phyloP scores from a whole-genome alignment of 1,140 invertebrate genomes.

The Lordiphosa collinella region DNA sequence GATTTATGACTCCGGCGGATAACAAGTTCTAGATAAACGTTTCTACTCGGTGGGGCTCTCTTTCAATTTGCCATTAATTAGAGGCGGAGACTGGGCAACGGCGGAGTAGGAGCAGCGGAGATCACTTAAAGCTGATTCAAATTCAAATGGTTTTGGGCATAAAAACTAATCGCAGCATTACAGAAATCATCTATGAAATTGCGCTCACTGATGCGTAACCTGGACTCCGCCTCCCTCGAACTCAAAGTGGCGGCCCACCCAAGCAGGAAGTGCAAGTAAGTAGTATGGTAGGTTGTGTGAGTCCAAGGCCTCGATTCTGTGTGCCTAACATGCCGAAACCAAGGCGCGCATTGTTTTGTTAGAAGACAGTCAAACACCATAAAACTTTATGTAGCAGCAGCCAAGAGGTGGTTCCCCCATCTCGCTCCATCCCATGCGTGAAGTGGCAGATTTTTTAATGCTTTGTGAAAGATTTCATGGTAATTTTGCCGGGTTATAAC shows the following conservation, averaged over 20 bases:
- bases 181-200: conserved; percentile 60
- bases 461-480: conserved; percentile 71
- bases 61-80: conserved; percentile 52
- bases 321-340: conserved; percentile 43
- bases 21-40: conserved; percentile 52
- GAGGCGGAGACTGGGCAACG: conserved; percentile 8
- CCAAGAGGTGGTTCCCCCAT: conserved; percentile 1
- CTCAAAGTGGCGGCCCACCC: conserved; percentile 19
- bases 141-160: conserved; percentile 44
- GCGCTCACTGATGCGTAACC: conserved; percentile 57
- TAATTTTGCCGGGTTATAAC: conserved; percentile 73
- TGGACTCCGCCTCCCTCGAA: conserved; percentile 5
- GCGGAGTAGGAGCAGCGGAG: background rate
- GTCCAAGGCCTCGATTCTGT: conserved; percentile 21
- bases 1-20: conserved; percentile 60
- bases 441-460: conserved; percentile 72
- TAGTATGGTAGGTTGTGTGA: background rate
- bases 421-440: conserved; percentile 19
- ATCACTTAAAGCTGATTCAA: conserved; percentile 10
- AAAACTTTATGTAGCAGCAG: conserved; percentile 56
- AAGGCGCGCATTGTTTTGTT: conserved; percentile 24
- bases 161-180: conserved; percentile 64
- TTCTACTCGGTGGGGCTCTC: conserved; percentile 4
- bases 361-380: conserved; percentile 51
- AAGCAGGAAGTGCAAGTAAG: conserved; percentile 52